These are phyloP conservation scores for Eremophila alpestris DNA, from an alignment of 2,797 vertebrate genomes.

Conservation along the genomic window DNA sequence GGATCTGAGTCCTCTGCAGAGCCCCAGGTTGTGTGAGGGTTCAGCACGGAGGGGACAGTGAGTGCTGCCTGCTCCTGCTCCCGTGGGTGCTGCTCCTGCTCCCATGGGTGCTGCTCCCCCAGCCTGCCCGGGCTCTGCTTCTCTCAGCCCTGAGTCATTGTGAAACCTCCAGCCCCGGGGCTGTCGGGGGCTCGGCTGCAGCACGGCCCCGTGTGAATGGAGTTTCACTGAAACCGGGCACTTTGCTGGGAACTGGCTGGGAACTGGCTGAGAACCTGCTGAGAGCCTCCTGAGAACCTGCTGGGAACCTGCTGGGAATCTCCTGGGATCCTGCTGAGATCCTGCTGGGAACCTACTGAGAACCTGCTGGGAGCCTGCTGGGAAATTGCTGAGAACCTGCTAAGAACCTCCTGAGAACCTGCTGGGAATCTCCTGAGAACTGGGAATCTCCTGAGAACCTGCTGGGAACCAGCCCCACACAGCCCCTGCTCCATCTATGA, in stretches of 20 bases:
- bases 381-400: background rate
- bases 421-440: too few species aligned
- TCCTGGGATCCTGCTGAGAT: background rate
- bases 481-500: background rate
- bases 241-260: background rate
- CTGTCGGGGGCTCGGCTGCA: background rate
- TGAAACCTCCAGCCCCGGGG: background rate
- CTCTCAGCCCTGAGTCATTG: background rate
- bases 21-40: fast-evolving
- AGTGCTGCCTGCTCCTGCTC: background rate
- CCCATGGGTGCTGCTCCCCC: background rate
- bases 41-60: background rate
- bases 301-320: background rate
- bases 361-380: too few species aligned
- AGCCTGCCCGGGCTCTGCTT: background rate
- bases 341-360: background rate
- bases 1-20: background rate
- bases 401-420: background rate
- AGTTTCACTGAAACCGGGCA: background rate
- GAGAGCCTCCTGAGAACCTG: background rate
- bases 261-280: background rate
- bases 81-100: background rate
- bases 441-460: background rate
- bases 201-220: background rate
- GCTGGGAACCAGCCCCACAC: too few species aligned